Evolutionary conservation across 2,888 invertebrate species (phyloP), one percentile per base, ranked within the genome.

Genomic region (Volucella inanis): DNA sequence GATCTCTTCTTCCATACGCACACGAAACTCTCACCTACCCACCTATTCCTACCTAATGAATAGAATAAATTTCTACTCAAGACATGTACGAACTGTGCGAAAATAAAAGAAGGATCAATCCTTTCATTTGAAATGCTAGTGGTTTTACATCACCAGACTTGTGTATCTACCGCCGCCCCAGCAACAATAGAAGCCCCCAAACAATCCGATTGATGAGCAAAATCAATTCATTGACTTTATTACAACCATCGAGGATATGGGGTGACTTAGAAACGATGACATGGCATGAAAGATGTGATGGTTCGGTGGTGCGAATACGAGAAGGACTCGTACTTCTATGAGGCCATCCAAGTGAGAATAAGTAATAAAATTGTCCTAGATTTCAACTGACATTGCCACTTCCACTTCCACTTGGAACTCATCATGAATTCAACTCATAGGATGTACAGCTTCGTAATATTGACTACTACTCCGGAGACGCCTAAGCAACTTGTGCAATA

Each of bases 321-420:
- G 31, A 31, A 31, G 31, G 31, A 31, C 31, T 31, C 31, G 6
- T 31, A 31, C 31, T 31, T 31, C 31, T 31, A 2, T 31, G 31
- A 31, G 31, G 18, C 8, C 43, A 38, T 54, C 54, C 47, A 41
- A 64, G 62, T 64, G 62, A 55, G 62, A 62, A 77, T n/a, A 10
- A 55, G 62, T 71, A 78, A 78, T 78, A 71, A 64, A 71, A 71
- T 70, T 78, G 64, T 78, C 43, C 31, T 62, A 54, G 55, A 78
- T 71, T 64, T 78, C 22, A 47, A 47, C 50, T 61, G 43, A 6
- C 4, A 31, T 31, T 31, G 31, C 31, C 31, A 31, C 31, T 31
- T 31, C 31, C 31, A 31, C 31, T 0, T 31, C 31, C 31, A 31
- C 49, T 55, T 71, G 41, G 41, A 62, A 64, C 77, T 64, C 49